Base-by-base conservation (phyloP, 1,140 invertebrate species). In the Aphelenchoides fujianensis region DNA sequence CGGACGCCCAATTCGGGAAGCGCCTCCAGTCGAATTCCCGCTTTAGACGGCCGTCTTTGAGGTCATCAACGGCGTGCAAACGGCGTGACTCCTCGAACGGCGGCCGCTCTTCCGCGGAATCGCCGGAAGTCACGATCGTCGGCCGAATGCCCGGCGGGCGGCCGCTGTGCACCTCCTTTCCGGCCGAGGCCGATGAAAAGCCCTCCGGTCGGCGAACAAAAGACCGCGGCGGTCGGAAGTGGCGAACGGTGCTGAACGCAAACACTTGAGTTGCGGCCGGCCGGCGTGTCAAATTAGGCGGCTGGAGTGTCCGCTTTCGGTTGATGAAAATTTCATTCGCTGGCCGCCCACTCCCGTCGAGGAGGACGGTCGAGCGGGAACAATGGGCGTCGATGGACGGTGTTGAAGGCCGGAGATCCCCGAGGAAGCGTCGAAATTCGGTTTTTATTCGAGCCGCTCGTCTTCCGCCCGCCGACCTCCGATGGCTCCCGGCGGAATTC, bases 331-430 rank as follows among this genome's bases (percentile, higher is more conserved):
- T 48, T 48, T 48, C 41, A 16, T 48, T n/a, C n/a, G n/a, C n/a
- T 48, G 23, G 12, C 41, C 12, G 12, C 23, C 41, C 41, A 48
- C 41, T 48, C n/a, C n/a, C n/a, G n/a, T n/a, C n/a, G n/a, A n/a
- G n/a, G n/a, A n/a, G n/a, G n/a, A n/a, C n/a, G n/a, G n/a, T n/a
- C n/a, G n/a, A n/a, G n/a, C n/a, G n/a, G n/a, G n/a, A n/a, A n/a
- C n/a, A n/a, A n/a, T n/a, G n/a, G n/a, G n/a, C n/a, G n/a, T n/a
- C n/a, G n/a, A n/a, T n/a, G n/a, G 41, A 48, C 41, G 41, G 23
- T 48, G 41, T 48, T 48, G 41, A 48, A 48, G 41, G 41, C 41
- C n/a, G n/a, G n/a, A n/a, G n/a, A n/a, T n/a, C n/a, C 23, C 41
- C 41, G 41, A 48, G 23, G 41, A 48, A 16, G 41, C 12, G 41